phyloP scores from a whole-genome alignment of 2,888 invertebrate genomes.

The Dolomedes plantarius region DNA sequence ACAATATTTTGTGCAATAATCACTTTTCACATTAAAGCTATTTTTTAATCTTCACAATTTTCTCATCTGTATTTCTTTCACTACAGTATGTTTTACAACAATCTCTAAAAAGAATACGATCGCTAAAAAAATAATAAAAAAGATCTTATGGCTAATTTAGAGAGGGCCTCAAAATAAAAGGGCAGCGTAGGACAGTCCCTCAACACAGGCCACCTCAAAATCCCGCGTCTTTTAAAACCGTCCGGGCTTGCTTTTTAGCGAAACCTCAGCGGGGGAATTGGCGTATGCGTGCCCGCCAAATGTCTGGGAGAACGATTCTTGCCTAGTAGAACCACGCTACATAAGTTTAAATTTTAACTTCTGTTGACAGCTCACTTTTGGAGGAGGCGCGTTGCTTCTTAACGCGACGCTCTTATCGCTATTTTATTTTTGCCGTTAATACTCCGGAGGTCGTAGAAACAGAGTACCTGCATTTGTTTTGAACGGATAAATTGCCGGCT shows the following conservation, averaged over 20 bases:
- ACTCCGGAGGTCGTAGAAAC: slow-evolving; percentile 61
- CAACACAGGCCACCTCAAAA: slow-evolving; percentile 16
- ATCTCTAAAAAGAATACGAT: no score
- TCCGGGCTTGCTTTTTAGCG: slow-evolving; percentile 51
- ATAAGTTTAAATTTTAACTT: slow-evolving; percentile 71
- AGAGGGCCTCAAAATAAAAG: no score
- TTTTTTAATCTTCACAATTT: no score
- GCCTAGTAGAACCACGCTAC: slow-evolving; percentile 30
- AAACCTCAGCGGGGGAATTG: slow-evolving; percentile 56
- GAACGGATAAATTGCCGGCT: slow-evolving; percentile 54
- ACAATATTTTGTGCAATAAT: no score
- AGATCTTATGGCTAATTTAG: no score
- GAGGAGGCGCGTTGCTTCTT: slow-evolving; percentile 24
- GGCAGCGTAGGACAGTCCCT: no score
- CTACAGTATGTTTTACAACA: no score
- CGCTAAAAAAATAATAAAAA: no score
- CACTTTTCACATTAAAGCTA: no score
- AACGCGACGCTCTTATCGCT: slow-evolving; percentile 21
- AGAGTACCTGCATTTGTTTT: slow-evolving; percentile 70
- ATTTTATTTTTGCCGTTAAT: slow-evolving; percentile 43
- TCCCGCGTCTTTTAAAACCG: slow-evolving; percentile 62
- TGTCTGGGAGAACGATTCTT: slow-evolving; percentile 7
- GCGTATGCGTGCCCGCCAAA: slow-evolving; percentile 55
- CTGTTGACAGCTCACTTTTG: slow-evolving; percentile 63
- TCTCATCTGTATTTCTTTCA: no score